These are phyloP conservation scores for Galago senegalensis DNA, from an alignment of 2,797 vertebrate species.

Conservation along the genomic window DNA sequence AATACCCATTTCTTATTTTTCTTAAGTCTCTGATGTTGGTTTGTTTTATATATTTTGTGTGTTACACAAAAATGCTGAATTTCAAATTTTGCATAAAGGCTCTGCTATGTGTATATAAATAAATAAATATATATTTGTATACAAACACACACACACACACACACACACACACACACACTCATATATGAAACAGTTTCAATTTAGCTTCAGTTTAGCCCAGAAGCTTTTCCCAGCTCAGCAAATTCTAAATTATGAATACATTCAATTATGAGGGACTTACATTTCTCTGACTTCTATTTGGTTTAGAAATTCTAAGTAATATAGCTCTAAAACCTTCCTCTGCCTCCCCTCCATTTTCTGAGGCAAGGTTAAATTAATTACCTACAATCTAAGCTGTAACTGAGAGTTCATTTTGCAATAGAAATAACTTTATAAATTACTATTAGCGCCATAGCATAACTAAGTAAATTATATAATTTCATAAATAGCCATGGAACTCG, in stretches of 20 bases:
- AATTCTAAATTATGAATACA: neutral
- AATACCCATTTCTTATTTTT: neutral
- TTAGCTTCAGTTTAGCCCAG: neutral
- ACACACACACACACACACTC: no score
- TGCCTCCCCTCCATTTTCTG: neutral
- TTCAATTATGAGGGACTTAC: neutral
- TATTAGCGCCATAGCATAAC: neutral
- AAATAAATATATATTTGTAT: no score
- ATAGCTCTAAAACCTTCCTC: neutral
- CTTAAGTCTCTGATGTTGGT: neutral
- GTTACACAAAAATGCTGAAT: neutral
- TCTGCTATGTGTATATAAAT: no score
- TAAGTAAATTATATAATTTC: neutral
- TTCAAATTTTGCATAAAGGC: neutral
- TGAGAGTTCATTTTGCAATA: constrained; percentile 4
- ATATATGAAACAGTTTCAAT: neutral
- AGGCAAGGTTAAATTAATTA: constrained; percentile 16
- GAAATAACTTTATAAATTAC: neutral
- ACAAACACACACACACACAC: no score
- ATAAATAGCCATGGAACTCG: neutral
- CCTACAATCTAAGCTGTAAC: neutral
- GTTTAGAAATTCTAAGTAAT: neutral
- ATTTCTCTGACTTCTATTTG: neutral
- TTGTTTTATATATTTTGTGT: neutral
- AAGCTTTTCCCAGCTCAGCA: neutral